phyloP scores from a whole-genome alignment of 2,888 invertebrate genomes.

The Thymelicus acteon region DNA sequence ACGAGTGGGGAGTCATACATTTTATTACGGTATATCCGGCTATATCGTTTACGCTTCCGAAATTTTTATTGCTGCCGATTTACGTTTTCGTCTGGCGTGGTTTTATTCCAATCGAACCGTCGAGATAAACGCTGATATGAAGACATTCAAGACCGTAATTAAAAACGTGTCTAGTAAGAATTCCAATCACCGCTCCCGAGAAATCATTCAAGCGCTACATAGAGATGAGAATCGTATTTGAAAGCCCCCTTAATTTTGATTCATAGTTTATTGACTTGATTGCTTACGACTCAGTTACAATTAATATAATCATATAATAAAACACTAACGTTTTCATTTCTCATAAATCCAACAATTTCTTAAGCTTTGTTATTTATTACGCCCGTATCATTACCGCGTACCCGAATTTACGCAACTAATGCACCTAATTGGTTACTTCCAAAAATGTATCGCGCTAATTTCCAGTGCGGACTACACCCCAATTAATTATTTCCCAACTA shows the following conservation, averaged over 20 bases:
- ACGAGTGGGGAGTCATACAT: conserved; percentile 18
- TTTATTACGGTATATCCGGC: conserved; percentile 26
- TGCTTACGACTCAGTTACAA: too few relatives aligned
- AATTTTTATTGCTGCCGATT: conserved; percentile 16
- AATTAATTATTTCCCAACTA: conserved; percentile 72
- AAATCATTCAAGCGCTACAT: background rate
- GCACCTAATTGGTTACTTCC: conserved; percentile 33
- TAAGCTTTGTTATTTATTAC: conserved; percentile 9
- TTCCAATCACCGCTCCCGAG: too few relatives aligned
- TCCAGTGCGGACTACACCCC: conserved; percentile 60
- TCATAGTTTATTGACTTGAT: too few relatives aligned
- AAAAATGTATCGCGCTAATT: conserved; percentile 65
- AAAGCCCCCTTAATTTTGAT: background rate
- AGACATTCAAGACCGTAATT: background rate
- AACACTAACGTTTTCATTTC: background rate
- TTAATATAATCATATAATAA: too few relatives aligned
- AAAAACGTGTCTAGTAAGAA: too few relatives aligned
- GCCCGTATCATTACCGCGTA: conserved; percentile 12
- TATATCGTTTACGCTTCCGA: conserved; percentile 14
- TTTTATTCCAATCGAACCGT: background rate
- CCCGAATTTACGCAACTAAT: conserved; percentile 32
- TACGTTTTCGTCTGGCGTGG: background rate
- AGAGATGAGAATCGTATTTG: background rate
- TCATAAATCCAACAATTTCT: background rate
- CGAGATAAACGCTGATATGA: background rate